phyloP scores from a whole-genome alignment of 2,888 invertebrate genomes.

The Orthosia incerta region DNA sequence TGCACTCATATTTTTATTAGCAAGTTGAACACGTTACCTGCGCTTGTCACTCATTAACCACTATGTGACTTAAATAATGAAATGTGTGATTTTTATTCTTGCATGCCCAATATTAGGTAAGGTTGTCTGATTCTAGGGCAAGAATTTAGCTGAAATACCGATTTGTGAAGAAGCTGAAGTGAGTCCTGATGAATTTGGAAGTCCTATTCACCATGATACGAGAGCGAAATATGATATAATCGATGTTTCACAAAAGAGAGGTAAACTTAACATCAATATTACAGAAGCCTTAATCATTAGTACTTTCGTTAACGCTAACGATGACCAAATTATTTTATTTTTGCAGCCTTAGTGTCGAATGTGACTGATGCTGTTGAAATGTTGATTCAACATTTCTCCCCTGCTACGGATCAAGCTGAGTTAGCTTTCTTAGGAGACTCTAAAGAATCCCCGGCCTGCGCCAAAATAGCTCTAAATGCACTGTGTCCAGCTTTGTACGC shows the following conservation, averaged over 20 bases:
- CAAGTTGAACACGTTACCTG: conserved; percentile 58
- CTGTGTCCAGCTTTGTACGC: conserved; percentile 96
- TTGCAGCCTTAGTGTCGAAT: conserved; percentile 93
- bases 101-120: conserved; percentile 43
- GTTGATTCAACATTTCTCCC: conserved; percentile 93
- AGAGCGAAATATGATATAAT: conserved; percentile 88
- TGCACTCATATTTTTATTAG: conserved; percentile 57
- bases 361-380: conserved; percentile 94
- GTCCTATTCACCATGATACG: conserved; percentile 86
- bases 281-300: background rate
- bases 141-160: conserved; percentile 92
- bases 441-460: conserved; percentile 92
- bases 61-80: conserved; percentile 31
- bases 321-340: background rate
- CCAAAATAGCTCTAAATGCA: conserved; percentile 93
- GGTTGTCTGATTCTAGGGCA: conserved; percentile 82
- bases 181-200: conserved; percentile 91
- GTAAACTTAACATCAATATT: conserved; percentile 69
- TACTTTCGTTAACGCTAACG: background rate
- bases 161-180: conserved; percentile 92
- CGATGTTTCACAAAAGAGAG: conserved; percentile 92
- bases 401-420: conserved; percentile 92
- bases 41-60: conserved; percentile 66
- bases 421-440: conserved; percentile 91
- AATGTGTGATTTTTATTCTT: conserved; percentile 4